Conservation (phyloP, 2,888 invertebrate species). For the Globia sparganii region DNA sequence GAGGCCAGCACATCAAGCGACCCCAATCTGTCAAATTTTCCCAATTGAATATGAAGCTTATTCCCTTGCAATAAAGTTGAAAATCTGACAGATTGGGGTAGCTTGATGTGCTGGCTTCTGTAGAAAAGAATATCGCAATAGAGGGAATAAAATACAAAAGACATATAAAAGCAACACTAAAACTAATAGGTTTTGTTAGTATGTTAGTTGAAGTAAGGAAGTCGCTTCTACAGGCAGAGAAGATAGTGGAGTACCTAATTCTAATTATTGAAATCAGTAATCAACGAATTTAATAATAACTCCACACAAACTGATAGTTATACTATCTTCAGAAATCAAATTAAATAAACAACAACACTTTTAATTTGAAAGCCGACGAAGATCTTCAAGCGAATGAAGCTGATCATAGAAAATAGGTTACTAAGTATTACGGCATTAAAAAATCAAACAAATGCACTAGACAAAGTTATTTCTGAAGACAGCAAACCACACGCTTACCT, state of each 20-base stretch:
- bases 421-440: neutral
- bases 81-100: too few relatives aligned
- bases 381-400: neutral
- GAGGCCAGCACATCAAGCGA: too few relatives aligned
- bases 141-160: constrained; percentile 3
- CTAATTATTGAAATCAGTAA: neutral
- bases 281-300: constrained; percentile 6
- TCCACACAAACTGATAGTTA: constrained; percentile 3
- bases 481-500: constrained; percentile 50
- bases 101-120: too few relatives aligned
- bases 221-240: constrained; percentile 58
- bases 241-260: constrained; percentile 35
- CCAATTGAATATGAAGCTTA: too few relatives aligned
- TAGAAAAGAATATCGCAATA: neutral
- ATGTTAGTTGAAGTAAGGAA: constrained; percentile 62
- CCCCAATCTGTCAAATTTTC: too few relatives aligned
- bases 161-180: constrained; percentile 47
- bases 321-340: constrained; percentile 15
- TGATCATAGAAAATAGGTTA: neutral
- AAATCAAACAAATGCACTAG: neutral
- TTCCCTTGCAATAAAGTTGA: too few relatives aligned
- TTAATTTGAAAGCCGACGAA: neutral
- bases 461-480: constrained; percentile 36
- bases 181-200: constrained; percentile 48
- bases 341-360: neutral